These are phyloP conservation scores for Zapornia atra DNA, from an alignment of 2,113 vertebrate genomes.

Conservation along the genomic window DNA sequence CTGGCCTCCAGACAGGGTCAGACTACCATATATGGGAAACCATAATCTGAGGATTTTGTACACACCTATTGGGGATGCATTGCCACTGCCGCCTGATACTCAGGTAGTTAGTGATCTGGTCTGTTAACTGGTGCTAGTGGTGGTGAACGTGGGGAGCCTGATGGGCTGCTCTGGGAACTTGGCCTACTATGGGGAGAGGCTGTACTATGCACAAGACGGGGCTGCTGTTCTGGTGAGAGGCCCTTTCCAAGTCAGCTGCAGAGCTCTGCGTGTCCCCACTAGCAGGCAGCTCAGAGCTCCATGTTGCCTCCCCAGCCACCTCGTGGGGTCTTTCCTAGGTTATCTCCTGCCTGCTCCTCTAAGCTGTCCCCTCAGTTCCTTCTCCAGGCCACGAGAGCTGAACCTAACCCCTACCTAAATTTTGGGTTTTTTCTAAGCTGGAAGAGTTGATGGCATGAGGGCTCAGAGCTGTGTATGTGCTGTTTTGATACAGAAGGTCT, in stretches of 20 bases:
- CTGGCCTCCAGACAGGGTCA: too few species aligned
- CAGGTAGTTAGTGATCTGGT: fast-evolving
- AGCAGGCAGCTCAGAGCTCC: neutral
- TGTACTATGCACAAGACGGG: neutral
- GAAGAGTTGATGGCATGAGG: neutral
- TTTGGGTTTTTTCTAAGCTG: fast-evolving
- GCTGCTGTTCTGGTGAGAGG: fast-evolving
- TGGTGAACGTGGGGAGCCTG: fast-evolving
- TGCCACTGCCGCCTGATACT: neutral
- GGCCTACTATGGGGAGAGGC: neutral
- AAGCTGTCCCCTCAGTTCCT: fast-evolving
- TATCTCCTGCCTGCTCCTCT: neutral
- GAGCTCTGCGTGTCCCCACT: neutral
- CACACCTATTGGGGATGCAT: neutral
- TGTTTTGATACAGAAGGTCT: neutral
- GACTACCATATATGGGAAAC: neutral
- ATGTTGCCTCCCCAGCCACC: too few species aligned
- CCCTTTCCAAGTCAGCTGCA: fast-evolving
- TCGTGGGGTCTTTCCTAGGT: too few species aligned
- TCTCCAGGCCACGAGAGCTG: neutral
- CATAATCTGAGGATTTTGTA: neutral
- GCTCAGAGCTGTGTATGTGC: neutral
- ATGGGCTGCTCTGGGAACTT: neutral
- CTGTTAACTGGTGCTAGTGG: too few species aligned
- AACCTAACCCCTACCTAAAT: neutral